These are phyloP conservation scores for Drosophila oshimai DNA, from an alignment of 1,140 invertebrate species.

Conservation along the genomic window DNA sequence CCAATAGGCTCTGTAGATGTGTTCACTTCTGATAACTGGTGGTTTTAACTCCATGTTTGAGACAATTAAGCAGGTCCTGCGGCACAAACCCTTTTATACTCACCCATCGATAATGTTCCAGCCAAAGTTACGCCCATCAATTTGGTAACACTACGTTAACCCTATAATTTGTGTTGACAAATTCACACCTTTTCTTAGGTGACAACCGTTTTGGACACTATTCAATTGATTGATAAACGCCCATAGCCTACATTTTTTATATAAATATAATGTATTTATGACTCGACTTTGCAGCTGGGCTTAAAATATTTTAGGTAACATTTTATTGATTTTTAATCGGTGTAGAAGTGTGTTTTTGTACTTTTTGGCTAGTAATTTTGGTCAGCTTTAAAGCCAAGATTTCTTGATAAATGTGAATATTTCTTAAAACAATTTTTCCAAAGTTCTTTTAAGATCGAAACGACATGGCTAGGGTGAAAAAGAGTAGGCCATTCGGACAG, in stretches of 20 bases:
- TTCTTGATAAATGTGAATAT: too few relatives aligned
- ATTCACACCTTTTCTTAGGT: conserved; percentile 13
- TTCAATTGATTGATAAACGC: not conserved
- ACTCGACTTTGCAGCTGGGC: too few relatives aligned
- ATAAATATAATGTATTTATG: too few relatives aligned
- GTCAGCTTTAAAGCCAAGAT: too few relatives aligned
- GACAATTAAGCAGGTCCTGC: not conserved
- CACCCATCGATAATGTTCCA: not conserved
- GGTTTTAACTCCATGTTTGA: conserved; percentile 5
- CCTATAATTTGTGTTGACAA: conserved; percentile 20
- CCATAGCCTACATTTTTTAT: not conserved
- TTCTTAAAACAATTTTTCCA: too few relatives aligned
- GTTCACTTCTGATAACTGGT: conserved; percentile 12
- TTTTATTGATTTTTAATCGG: conserved; percentile 2
- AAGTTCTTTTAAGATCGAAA: conserved; percentile 8
- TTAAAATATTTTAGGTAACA: not conserved
- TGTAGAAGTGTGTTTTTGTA: not conserved
- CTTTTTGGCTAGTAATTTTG: too few relatives aligned
- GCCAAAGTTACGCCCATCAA: conserved; percentile 3
- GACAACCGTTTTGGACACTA: not conserved
- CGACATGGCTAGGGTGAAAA: conserved; percentile 31
- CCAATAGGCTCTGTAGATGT: conserved; percentile 33
- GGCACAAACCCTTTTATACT: conserved; percentile 7
- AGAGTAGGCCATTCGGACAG: conserved; percentile 35
- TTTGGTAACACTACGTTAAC: not conserved